These are phyloP conservation scores for Anabas testudineus DNA, from an alignment of 2,797 vertebrate genomes.

Conservation along the genomic window DNA sequence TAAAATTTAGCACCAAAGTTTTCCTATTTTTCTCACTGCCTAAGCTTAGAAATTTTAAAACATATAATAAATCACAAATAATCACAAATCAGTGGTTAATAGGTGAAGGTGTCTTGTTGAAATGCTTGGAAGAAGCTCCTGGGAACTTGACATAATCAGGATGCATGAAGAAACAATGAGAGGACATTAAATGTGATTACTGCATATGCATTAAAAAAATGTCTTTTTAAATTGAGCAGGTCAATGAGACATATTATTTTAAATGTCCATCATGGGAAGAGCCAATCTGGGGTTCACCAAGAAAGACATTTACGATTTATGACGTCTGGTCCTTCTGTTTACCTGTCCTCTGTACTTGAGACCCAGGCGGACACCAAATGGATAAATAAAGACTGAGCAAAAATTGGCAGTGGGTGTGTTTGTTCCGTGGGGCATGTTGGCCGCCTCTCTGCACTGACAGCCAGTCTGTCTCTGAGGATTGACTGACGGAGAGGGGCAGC, in stretches of 20 bases:
- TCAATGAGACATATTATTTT: not conserved
- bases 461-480: conserved; percentile 68
- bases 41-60: not conserved
- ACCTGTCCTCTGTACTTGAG: conserved; percentile 49
- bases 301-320: conserved; percentile 25
- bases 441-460: conserved; percentile 64
- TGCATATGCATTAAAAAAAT: not conserved
- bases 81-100: conserved; percentile 8
- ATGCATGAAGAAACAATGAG: not conserved
- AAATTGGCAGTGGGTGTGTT: conserved; percentile 69
- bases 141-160: conserved; percentile 2
- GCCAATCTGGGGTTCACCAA: not conserved
- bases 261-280: not conserved
- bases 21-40: not conserved
- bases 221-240: not conserved
- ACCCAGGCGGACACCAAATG: conserved; percentile 44
- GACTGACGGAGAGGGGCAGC: conserved; percentile 66
- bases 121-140: conserved; percentile 1
- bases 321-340: conserved; percentile 33
- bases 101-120: not conserved
- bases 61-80: conserved; percentile 3
- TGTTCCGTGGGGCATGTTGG: conserved; percentile 67
- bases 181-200: not conserved
- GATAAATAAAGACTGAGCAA: conserved; percentile 62
- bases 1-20: not conserved